Conservation (phyloP, 2,797 vertebrate genomes). For the Dryobates pubescens region DNA sequence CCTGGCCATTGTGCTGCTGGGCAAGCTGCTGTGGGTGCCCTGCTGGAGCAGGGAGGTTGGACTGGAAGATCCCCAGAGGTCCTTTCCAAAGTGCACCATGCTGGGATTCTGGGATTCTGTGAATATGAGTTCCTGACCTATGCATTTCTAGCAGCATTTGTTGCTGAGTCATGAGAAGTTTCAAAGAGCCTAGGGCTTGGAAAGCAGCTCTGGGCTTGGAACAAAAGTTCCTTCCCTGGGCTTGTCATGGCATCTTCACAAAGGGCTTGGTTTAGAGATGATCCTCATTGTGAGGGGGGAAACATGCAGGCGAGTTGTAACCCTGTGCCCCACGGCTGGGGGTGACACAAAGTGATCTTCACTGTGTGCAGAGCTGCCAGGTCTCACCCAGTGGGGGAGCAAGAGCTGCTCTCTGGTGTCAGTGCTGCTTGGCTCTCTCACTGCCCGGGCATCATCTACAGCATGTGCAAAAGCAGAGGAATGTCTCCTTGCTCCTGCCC, state of each 20-base stretch:
- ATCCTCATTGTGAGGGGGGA: background rate
- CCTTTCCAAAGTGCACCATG: no score
- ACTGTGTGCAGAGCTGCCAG: background rate
- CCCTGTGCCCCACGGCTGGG: background rate
- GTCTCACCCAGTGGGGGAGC: background rate
- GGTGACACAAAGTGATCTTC: background rate
- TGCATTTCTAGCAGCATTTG: background rate
- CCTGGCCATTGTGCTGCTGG: no score
- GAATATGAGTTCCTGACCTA: background rate
- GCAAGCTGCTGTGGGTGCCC: no score
- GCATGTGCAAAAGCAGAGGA: background rate
- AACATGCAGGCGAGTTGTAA: background rate
- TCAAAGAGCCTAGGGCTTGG: background rate
- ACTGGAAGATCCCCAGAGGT: no score
- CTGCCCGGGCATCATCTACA: background rate
- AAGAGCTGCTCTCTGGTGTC: background rate
- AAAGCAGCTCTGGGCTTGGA: background rate
- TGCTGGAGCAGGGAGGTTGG: no score
- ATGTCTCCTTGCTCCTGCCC: background rate
- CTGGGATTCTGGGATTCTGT: no score
- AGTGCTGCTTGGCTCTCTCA: background rate
- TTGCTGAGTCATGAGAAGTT: background rate
- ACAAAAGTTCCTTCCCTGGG: background rate
- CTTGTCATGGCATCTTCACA: background rate
- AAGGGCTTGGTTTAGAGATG: background rate